Conservation (phyloP, 2,797 vertebrate species). For the Sebastes trivittatus region DNA sequence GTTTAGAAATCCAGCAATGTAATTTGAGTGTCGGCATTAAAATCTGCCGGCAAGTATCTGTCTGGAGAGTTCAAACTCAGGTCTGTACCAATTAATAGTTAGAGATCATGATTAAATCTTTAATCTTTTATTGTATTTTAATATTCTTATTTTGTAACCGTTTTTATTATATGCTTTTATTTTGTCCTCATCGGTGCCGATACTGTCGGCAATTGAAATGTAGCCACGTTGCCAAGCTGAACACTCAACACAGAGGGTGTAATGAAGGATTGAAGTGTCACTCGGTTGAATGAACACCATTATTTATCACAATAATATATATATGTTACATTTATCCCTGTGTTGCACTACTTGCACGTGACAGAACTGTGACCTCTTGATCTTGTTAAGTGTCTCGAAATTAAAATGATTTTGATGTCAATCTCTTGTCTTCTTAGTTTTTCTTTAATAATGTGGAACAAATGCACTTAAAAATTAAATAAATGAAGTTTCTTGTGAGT, state of each 20-base stretch:
- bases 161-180: background rate
- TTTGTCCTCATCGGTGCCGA: background rate
- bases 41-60: background rate
- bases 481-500: background rate
- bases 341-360: constrained; percentile 12
- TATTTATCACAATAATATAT: constrained; percentile 2
- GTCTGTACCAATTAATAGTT: background rate
- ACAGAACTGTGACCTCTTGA: constrained; percentile 16
- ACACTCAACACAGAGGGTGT: background rate
- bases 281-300: background rate
- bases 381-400: background rate
- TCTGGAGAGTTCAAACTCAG: background rate
- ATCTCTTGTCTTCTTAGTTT: background rate
- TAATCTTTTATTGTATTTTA: background rate
- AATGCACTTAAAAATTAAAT: background rate
- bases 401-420: background rate
- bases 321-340: background rate
- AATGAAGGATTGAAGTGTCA: background rate
- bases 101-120: background rate
- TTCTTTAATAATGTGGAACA: background rate
- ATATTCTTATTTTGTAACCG: background rate
- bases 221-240: background rate
- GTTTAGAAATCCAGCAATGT: background rate
- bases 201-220: background rate
- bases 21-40: background rate